Conservation (phyloP, 2,797 vertebrate genomes). For the Anisognathus igniventris region DNA sequence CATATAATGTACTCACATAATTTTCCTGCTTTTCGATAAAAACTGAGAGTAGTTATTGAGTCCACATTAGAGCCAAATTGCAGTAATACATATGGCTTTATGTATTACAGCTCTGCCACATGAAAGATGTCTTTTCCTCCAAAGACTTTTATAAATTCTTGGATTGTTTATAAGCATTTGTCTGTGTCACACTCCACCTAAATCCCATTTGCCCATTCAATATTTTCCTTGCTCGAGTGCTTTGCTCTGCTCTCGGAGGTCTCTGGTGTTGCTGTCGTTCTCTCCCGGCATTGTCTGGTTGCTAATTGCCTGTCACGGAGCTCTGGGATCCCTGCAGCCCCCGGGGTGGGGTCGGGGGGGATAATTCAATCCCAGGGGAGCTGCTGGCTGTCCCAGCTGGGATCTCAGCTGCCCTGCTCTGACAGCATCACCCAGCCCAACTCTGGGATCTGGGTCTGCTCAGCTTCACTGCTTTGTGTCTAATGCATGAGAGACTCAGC, state of each 20-base stretch:
- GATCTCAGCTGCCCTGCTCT: neutral
- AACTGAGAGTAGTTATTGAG: neutral
- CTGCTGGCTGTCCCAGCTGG: constrained; percentile 20
- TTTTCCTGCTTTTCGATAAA: neutral
- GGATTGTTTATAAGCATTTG: neutral
- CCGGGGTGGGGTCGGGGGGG: neutral
- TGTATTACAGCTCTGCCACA: neutral
- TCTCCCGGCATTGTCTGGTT: neutral
- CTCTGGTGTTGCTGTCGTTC: neutral
- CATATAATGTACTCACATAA: neutral
- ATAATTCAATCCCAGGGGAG: constrained; percentile 27
- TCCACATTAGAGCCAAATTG: neutral
- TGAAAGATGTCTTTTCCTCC: neutral
- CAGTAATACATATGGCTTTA: neutral
- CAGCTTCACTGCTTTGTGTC: neutral
- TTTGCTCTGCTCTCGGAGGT: neutral
- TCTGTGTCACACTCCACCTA: constrained; percentile 6
- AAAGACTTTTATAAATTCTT: neutral
- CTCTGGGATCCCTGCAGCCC: constrained; percentile 13
- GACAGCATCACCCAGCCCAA: neutral
- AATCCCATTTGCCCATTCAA: neutral
- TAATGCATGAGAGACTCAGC: fast-evolving
- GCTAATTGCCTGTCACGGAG: constrained; percentile 23
- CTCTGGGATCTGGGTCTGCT: neutral
- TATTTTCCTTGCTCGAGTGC: neutral